Percentiles rank a stretch among this genome's conserved stretches.
These are phyloP conservation scores for Apantesis nais DNA, from an alignment of 2,888 invertebrate species.

Conservation along the genomic window DNA sequence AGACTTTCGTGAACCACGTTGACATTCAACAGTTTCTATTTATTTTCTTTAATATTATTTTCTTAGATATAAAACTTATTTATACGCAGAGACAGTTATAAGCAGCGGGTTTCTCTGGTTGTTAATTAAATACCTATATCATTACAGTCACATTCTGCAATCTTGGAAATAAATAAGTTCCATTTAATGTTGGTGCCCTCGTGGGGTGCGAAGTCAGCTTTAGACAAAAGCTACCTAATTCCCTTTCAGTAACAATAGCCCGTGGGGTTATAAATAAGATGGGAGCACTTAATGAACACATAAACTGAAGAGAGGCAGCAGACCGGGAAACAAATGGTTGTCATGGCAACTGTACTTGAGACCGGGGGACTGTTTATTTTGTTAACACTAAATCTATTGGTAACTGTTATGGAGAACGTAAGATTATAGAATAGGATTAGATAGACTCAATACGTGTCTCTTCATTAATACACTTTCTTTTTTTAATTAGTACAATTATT, in stretches of 20 bases:
- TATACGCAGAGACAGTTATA: background rate
- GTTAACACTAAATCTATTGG: background rate
- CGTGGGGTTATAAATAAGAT: conserved; percentile 78
- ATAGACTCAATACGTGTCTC: too few species aligned
- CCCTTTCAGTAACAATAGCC: conserved; percentile 73
- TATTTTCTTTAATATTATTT: conserved; percentile 22
- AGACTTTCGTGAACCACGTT: conserved; percentile 65
- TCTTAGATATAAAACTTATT: conserved; percentile 1
- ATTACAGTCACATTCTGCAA: conserved; percentile 9
- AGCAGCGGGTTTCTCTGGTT: background rate
- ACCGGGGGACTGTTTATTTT: conserved; percentile 26
- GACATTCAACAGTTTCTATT: conserved; percentile 49
- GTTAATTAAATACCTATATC: conserved; percentile 2
- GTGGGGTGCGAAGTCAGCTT: conserved; percentile 68
- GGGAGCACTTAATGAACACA: conserved; percentile 81
- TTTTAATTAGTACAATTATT: too few species aligned
- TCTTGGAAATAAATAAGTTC: conserved; percentile 45
- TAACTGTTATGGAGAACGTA: too few species aligned
- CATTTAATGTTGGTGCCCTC: conserved; percentile 46
- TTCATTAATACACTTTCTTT: too few species aligned
- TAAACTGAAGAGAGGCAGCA: conserved; percentile 73
- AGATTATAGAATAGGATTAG: too few species aligned
- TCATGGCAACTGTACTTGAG: conserved; percentile 58
- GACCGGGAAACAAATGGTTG: conserved; percentile 64
- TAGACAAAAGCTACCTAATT: conserved; percentile 77